Evolutionary conservation across 2,113 vertebrate species (phyloP).

Genomic region (Catharus fuscescens): DNA sequence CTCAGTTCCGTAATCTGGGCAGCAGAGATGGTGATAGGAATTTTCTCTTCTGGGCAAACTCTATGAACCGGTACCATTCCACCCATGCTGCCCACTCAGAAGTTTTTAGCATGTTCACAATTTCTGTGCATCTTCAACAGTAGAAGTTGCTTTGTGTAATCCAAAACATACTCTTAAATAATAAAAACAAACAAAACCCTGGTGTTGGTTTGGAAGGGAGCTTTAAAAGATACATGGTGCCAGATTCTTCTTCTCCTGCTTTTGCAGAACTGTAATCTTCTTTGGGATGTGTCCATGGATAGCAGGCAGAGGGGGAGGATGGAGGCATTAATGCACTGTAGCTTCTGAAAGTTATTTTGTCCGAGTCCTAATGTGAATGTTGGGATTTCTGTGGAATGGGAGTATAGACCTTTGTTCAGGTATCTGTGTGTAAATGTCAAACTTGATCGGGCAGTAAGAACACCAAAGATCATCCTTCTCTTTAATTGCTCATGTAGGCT

Average conservation of each 20-base stretch:
- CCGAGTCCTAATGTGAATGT: accelerated
- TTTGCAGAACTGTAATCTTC: neutral
- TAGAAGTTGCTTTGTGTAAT: neutral
- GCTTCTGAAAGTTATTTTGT: neutral
- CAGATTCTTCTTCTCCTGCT: neutral
- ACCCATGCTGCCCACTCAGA: neutral
- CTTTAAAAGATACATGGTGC: accelerated
- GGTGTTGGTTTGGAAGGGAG: neutral
- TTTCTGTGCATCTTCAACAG: neutral
- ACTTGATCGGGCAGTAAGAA: neutral
- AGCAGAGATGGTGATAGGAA: neutral
- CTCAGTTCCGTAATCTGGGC: neutral
- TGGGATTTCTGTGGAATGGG: neutral
- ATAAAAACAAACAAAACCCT: neutral
- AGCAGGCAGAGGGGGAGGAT: neutral
- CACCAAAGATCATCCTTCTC: neutral
- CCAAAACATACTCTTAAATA: neutral
- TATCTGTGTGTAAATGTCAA: neutral
- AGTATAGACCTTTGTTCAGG: neutral
- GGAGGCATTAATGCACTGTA: neutral
- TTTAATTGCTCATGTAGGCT: neutral
- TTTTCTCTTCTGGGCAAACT: neutral
- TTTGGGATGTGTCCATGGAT: neutral
- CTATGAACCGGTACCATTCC: neutral
- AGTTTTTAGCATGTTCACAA: neutral